Evolutionary conservation across 2,797 vertebrate genomes (phyloP).

Genomic region (Eulemur coronatus): DNA sequence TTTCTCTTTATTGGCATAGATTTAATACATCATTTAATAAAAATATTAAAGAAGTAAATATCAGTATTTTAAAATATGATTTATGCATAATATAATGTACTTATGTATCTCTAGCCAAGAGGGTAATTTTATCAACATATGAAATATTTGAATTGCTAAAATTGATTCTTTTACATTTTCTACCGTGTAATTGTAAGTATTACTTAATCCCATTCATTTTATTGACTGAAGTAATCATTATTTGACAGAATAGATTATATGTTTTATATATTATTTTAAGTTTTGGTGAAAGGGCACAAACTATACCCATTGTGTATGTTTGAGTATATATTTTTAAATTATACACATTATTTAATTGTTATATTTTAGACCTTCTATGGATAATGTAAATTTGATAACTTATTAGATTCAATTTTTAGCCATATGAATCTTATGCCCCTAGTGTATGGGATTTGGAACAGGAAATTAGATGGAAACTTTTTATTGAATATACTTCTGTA

Average conservation of each 20-base stretch:
- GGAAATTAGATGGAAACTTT: constrained; percentile 1
- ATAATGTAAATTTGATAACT: constrained; percentile 22
- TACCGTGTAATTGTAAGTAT: constrained; percentile 53
- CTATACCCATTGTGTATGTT: neutral
- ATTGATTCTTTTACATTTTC: constrained; percentile 44
- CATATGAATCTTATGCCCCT: neutral
- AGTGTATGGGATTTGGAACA: neutral
- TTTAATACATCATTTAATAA: constrained; percentile 44
- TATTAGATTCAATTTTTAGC: constrained; percentile 7
- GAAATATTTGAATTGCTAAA: constrained; percentile 26
- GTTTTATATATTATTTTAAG: neutral
- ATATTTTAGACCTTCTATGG: neutral
- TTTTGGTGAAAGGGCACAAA: neutral
- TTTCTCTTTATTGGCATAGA: neutral
- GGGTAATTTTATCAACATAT: constrained; percentile 32
- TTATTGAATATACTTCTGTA: neutral
- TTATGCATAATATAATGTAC: neutral
- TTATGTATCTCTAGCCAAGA: constrained; percentile 25
- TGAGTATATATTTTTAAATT: constrained; percentile 12
- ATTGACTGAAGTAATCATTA: constrained; percentile 27
- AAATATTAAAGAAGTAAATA: neutral
- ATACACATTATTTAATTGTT: neutral
- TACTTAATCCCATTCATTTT: constrained; percentile 28
- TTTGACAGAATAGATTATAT: neutral
- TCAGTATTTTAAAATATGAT: constrained; percentile 6